Evolutionary conservation across 1,140 invertebrate genomes (phyloP).

Genomic region (Triops longicaudatus): DNA sequence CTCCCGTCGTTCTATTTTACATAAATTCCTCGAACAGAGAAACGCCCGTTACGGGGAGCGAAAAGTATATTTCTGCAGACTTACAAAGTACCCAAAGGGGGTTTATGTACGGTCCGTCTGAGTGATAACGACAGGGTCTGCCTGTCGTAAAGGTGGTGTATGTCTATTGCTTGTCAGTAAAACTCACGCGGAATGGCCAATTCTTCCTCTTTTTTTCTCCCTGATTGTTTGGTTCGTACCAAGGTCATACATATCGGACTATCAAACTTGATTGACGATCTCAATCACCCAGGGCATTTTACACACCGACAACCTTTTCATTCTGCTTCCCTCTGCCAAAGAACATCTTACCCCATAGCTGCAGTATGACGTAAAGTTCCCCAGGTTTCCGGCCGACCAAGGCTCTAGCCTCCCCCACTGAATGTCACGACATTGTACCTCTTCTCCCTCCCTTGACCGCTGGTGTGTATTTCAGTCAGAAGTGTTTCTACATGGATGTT

Average conservation of each 20-base stretch:
- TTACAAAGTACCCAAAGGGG: background rate
- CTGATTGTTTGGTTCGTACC: background rate
- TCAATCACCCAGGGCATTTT: background rate
- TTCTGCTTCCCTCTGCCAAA: background rate
- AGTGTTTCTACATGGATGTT: background rate
- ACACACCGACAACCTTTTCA: background rate
- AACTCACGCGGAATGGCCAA: background rate
- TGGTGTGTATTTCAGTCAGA: background rate
- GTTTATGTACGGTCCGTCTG: background rate
- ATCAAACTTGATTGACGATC: slow-evolving; percentile 1
- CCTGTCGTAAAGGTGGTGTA: background rate
- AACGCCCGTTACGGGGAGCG: background rate
- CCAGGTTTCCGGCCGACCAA: no score
- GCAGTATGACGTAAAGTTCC: background rate
- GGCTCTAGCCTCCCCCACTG: no score
- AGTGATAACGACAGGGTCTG: background rate
- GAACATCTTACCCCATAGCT: background rate
- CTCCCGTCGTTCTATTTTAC: no score
- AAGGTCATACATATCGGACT: background rate
- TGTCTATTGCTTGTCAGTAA: slow-evolving; percentile 12
- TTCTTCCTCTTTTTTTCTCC: background rate
- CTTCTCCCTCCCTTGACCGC: no score
- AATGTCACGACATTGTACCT: no score
- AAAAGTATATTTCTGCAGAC: background rate
- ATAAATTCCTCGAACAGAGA: background rate